Conservation (phyloP, 2,113 vertebrate species). For the Poecilia latipinna region DNA sequence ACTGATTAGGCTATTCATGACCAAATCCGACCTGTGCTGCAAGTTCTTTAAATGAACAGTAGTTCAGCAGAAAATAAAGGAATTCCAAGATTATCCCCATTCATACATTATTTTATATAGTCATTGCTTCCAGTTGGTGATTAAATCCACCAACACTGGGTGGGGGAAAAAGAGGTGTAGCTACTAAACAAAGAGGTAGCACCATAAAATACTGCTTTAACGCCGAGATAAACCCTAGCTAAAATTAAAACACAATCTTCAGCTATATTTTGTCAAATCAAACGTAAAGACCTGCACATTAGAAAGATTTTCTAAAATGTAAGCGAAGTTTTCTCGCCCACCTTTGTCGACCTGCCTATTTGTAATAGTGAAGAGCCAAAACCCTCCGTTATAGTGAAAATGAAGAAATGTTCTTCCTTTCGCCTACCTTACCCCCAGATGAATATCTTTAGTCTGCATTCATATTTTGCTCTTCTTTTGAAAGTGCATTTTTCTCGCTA, state of each 20-base stretch:
- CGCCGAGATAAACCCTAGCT: background rate
- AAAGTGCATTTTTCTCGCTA: background rate
- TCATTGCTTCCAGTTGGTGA: background rate
- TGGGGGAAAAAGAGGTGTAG: background rate
- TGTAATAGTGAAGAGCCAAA: background rate
- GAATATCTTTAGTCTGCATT: background rate
- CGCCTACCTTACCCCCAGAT: conserved; percentile 9
- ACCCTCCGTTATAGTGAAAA: background rate
- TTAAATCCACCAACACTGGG: background rate
- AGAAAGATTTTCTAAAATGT: background rate
- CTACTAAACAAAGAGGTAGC: background rate
- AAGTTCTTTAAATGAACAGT: background rate
- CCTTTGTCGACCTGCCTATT: background rate
- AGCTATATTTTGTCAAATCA: background rate
- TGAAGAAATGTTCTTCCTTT: fast-evolving
- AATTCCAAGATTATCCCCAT: background rate
- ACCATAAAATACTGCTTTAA: background rate
- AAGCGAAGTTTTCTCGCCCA: background rate
- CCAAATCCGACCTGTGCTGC: background rate
- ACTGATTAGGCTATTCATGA: background rate
- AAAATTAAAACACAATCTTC: background rate
- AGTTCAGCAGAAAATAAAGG: background rate
- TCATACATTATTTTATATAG: too few species aligned
- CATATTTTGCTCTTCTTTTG: background rate
- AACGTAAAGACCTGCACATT: background rate